Evolutionary conservation across 2,888 invertebrate species (phyloP).

Genomic region (Brachyopa scutellaris): DNA sequence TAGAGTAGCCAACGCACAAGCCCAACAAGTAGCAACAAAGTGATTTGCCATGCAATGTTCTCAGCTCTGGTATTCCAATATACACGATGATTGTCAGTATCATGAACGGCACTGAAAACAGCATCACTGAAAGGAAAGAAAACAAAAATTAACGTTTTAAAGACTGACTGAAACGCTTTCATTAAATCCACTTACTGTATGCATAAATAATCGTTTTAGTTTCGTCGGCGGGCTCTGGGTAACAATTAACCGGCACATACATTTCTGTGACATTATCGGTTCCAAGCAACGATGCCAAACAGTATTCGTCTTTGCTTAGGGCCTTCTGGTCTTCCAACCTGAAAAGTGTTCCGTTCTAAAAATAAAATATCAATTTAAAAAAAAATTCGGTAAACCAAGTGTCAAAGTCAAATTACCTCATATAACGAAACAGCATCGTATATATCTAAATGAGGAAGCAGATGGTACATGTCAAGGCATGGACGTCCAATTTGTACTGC

Average conservation of each 20-base stretch:
- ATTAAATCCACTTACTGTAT: constrained; percentile 74
- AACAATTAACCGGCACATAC: constrained; percentile 79
- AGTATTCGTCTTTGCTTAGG: constrained; percentile 77
- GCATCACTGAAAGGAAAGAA: constrained; percentile 84
- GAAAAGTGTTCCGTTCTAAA: constrained; percentile 77
- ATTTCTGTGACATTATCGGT: constrained; percentile 74
- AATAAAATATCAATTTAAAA: background rate
- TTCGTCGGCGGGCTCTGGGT: constrained; percentile 11
- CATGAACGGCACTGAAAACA: constrained; percentile 89
- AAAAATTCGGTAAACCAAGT: background rate
- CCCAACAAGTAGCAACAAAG: constrained; percentile 89
- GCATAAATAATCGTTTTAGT: constrained; percentile 78
- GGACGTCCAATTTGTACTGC: constrained; percentile 76
- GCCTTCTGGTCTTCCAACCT: constrained; percentile 75
- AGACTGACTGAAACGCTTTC: too few species aligned
- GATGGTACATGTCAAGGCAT: constrained; percentile 75
- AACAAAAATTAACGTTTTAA: too few species aligned
- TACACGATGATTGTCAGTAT: constrained; percentile 88
- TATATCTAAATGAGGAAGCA: constrained; percentile 73
- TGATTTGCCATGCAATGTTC: constrained; percentile 90
- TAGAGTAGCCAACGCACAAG: constrained; percentile 85
- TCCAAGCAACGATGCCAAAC: constrained; percentile 75
- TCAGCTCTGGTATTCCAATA: constrained; percentile 86
- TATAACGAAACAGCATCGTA: constrained; percentile 74
- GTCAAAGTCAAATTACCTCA: background rate